Base-by-base conservation (phyloP, 1,140 invertebrate genomes). In the Trypoxylus dichotomus region DNA sequence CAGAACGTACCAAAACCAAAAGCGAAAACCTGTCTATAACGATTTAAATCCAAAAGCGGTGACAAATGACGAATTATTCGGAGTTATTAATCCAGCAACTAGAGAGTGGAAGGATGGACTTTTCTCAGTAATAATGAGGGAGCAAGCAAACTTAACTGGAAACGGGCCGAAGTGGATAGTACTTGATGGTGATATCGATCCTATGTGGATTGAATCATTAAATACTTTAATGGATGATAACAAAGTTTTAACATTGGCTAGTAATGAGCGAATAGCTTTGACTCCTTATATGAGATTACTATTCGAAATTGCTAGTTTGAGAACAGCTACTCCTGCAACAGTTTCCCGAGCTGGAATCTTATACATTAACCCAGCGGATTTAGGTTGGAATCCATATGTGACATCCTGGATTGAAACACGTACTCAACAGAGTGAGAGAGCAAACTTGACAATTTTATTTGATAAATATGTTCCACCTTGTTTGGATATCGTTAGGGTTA, bases 71-170 rank as follows among this genome's bases (percentile, higher is more conserved):
- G 97, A 98, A 85, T 88, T 98, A 21, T 99, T 98, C 87, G 97
- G 97, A 11, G 92, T 97, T 68, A 98, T 99, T 75, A 98, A 98
- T 89, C 94, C 96, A 13, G 89, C 95, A 0, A 98, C 97, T 0
- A 90, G 97, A 82, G 97, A 98, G 89, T 99, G 97, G 97, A 98
- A 97, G 86, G 97, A 98, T 86, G 97, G 96, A 77, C 88, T 98
- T 63, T 95, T 98, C 84, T 98, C 97, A 0, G 92, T 94, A 0
- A 91, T 98, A 27, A 97, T 98, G 94, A 88, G 97, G 81, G 96
- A 98, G 83, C 94, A 97, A 88, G 95, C 94, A 1, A 97, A 97
- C 85, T 91, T 95, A 90, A 86, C 90, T 0, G 93, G 93, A 0
- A 92, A 95, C 83, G 94, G 94, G 42, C 95, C 96, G 0, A 97